A percentile compares a stretch with the other conserved stretches of the same genome.
Conservation (phyloP, 2,888 invertebrate species). For the Drosophila rellima region DNA sequence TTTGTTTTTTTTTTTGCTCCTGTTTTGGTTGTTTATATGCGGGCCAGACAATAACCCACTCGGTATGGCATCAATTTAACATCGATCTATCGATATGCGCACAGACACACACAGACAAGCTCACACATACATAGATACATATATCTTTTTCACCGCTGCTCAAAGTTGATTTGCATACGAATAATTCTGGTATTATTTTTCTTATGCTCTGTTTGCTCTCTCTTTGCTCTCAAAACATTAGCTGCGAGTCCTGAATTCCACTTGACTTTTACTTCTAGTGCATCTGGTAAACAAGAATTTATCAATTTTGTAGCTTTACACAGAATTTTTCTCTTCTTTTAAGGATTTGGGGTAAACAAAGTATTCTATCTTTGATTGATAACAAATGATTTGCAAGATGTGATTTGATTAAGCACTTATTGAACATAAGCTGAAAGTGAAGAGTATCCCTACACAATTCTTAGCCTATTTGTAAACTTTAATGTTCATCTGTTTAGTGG, state of each 20-base stretch:
- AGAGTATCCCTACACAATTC: background rate
- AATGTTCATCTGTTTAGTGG: background rate
- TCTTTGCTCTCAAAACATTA: slow-evolving; percentile 63
- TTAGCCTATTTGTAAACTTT: too few relatives aligned
- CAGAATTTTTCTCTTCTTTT: slow-evolving; percentile 2
- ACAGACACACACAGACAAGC: slow-evolving; percentile 9
- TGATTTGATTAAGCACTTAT: background rate
- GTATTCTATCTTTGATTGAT: slow-evolving; percentile 47
- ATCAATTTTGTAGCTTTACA: slow-evolving; percentile 33
- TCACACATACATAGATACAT: slow-evolving; percentile 16
- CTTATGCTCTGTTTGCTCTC: slow-evolving; percentile 49
- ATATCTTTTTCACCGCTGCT: slow-evolving; percentile 49
- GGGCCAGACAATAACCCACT: slow-evolving; percentile 81
- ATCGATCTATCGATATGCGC: slow-evolving; percentile 71
- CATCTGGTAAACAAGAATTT: slow-evolving; percentile 45
- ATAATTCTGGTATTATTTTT: slow-evolving; percentile 50
- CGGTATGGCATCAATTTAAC: slow-evolving; percentile 76
- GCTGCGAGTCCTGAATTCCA: slow-evolving; percentile 32
- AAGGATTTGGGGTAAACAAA: slow-evolving; percentile 33
- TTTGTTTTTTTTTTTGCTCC: slow-evolving; percentile 21
- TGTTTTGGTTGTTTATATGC: slow-evolving; percentile 64
- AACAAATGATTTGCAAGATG: slow-evolving; percentile 19
- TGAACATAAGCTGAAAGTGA: background rate
- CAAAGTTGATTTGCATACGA: slow-evolving; percentile 67
- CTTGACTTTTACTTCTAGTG: slow-evolving; percentile 45